Conservation (phyloP, 2,888 invertebrate genomes). For the Epinotia demarniana region DNA sequence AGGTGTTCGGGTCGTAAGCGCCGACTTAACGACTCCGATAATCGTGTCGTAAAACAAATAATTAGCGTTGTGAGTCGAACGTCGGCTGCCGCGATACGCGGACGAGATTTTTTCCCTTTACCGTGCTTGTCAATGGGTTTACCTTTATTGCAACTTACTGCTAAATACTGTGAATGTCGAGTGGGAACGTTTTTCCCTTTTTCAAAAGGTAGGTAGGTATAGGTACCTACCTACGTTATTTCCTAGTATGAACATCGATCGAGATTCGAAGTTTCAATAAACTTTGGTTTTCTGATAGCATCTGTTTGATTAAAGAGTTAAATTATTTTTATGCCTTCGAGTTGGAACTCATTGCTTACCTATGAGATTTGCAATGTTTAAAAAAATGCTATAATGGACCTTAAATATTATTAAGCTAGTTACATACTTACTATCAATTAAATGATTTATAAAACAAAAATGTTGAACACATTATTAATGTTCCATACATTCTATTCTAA, state of each 20-base stretch:
- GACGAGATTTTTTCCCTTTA: slow-evolving; percentile 23
- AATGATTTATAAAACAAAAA: no score
- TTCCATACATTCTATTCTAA: no score
- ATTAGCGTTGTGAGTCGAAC: slow-evolving; percentile 63
- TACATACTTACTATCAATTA: background rate
- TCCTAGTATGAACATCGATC: background rate
- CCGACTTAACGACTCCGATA: slow-evolving; percentile 77
- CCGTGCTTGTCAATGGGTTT: slow-evolving; percentile 4
- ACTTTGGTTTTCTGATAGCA: no score
- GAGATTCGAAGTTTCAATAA: background rate
- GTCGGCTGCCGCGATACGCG: slow-evolving; percentile 41
- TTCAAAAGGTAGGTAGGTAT: background rate
- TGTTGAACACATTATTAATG: no score
- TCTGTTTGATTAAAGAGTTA: no score
- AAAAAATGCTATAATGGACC: no score
- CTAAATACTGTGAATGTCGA: background rate
- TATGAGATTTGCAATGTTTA: no score
- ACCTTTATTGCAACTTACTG: background rate
- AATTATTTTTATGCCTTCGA: no score
- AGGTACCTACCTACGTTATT: background rate
- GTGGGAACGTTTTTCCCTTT: background rate
- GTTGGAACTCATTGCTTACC: no score
- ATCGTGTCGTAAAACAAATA: slow-evolving; percentile 83
- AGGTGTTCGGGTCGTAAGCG: slow-evolving; percentile 80
- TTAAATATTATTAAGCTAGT: background rate